A percentile compares a stretch with the other conserved stretches of the same genome.
These are phyloP conservation scores for Neogale vison DNA, from an alignment of 2,113 vertebrate genomes.

Conservation along the genomic window DNA sequence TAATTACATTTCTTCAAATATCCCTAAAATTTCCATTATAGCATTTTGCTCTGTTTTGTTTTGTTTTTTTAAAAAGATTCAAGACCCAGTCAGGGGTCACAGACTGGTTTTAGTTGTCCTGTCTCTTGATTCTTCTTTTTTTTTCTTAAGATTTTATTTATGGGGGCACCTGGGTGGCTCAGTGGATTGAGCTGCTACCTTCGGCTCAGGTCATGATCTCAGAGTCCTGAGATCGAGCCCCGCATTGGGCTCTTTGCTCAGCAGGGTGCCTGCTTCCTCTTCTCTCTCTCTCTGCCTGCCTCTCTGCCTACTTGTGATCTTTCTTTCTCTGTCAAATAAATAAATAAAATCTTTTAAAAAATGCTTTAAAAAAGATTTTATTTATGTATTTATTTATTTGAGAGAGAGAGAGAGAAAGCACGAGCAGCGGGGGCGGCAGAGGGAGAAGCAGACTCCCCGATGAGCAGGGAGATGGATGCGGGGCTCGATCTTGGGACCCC, in stretches of 20 bases:
- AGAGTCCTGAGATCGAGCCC: too few relatives aligned
- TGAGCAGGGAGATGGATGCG: neutral
- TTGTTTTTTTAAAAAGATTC: neutral
- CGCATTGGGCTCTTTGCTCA: too few relatives aligned
- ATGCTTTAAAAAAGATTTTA: neutral
- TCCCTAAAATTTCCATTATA: slow-evolving; percentile 35
- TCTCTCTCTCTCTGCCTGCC: too few relatives aligned
- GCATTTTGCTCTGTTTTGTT: neutral
- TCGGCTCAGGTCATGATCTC: too few relatives aligned
- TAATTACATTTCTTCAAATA: slow-evolving; percentile 42
- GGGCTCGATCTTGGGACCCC: neutral
- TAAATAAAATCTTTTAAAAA: too few relatives aligned
- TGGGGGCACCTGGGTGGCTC: too few relatives aligned
- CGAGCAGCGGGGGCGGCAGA: neutral
- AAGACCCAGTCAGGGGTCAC: neutral
- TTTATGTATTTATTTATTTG: neutral
- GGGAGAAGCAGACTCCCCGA: neutral
- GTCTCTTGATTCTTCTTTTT: neutral
- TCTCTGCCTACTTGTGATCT: too few relatives aligned
- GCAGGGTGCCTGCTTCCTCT: too few relatives aligned
- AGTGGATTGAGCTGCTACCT: too few relatives aligned
- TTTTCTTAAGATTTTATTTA: neutral
- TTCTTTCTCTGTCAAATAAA: too few relatives aligned
- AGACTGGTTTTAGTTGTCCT: neutral
- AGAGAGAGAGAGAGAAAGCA: neutral